Conservation (phyloP, 2,888 invertebrate species). For the Phortica magna region DNA sequence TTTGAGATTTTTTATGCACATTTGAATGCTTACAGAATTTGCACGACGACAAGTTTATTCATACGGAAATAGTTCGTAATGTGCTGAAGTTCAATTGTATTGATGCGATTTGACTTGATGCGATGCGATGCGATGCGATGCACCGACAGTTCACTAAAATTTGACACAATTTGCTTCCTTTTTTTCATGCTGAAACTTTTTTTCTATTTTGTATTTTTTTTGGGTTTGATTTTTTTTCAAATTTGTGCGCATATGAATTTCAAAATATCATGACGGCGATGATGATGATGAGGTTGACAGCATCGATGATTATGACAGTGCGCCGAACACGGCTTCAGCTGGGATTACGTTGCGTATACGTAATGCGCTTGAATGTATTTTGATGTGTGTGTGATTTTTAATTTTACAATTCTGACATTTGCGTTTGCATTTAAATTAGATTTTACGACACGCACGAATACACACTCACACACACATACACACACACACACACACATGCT, state of each 20-base stretch:
- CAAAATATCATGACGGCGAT: background rate
- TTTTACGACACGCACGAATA: conserved; percentile 46
- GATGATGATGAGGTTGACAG: background rate
- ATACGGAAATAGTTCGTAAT: background rate
- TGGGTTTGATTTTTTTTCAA: background rate
- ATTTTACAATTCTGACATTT: conserved; percentile 72
- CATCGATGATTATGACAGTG: background rate
- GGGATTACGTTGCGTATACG: background rate
- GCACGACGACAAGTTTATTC: background rate
- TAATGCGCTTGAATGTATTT: conserved; percentile 42
- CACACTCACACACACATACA: background rate
- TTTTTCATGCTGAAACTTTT: background rate
- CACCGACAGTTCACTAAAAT: background rate
- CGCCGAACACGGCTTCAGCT: background rate
- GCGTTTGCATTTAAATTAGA: conserved; percentile 70
- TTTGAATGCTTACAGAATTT: background rate
- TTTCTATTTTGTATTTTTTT: background rate
- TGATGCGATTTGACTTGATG: background rate
- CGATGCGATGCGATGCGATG: background rate
- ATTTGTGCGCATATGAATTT: too few species aligned
- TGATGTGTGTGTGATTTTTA: conserved; percentile 63
- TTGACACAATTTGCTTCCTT: background rate
- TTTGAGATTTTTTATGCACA: background rate
- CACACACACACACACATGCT: background rate
- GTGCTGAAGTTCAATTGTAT: background rate